Base-by-base conservation (phyloP, 2,113 vertebrate genomes). In the Callospermophilus lateralis region DNA sequence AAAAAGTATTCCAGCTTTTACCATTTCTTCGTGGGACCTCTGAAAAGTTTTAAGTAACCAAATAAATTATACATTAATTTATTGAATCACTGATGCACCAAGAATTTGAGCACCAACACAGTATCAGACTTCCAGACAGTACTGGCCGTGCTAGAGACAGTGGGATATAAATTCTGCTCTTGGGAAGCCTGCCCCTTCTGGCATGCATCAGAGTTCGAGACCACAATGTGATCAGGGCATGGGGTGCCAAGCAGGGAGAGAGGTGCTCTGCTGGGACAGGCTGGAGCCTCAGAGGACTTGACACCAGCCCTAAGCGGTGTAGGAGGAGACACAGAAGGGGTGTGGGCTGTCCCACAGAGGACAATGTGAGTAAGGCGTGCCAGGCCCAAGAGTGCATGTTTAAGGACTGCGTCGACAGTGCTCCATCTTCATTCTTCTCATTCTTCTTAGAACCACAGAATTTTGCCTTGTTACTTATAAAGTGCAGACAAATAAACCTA, bases 381-480 rank as follows among this genome's bases (percentile, higher is more conserved):
- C 55, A 58, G 55, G 30, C 17, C 26, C 5, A 19, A 32, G 28
- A 55, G 19, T 13, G 45, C 8, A 4, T 3, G 1, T 63, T 7
- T 11, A 77, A 78, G 61, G 86, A 42, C 42, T 10, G 24, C 51
- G 28, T 11, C 63, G 53, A 45, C 24, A 24, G 20, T 24, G 22
- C 51, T 84, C 80, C 12, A 74, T n/a, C 45, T 42, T 96, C 63
- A 34, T 55, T 77, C 19, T 93, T 88, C 30, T 79, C 80, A 80
- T 87, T 83, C n/a, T 78, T 80, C 42, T 81, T 45, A 77, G 4
- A 28, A 78, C 7, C 19, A 67, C 16, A 76, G 68, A 92, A 90
- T 79, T 92, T 77, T 78, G 45, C 48, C 74, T 63, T 87, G 48
- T 96, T 72, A 79, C 51, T 86, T 48, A 94, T 65, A 68, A 95